Evolutionary conservation across 2,113 vertebrate species (phyloP).

Genomic region (Cisticola juncidis): DNA sequence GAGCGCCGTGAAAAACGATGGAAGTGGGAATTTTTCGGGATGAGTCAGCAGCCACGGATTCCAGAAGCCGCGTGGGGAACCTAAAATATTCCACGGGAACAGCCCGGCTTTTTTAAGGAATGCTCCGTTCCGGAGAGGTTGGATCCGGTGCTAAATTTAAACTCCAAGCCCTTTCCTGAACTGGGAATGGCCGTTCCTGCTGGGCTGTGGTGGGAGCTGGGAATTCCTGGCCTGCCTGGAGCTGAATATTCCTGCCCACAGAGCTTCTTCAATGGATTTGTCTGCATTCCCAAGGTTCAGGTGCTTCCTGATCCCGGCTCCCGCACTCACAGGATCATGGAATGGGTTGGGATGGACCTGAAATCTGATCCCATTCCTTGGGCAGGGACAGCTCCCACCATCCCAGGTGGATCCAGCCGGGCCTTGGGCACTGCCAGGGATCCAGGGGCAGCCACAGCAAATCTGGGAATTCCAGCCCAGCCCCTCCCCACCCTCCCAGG

Average conservation of each 20-base stretch:
- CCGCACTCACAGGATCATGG: neutral
- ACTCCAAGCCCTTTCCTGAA: accelerated
- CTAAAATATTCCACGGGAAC: neutral
- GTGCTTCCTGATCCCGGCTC: accelerated
- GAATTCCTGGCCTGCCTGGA: neutral
- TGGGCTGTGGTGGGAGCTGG: neutral
- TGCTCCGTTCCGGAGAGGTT: accelerated
- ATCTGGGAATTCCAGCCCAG: neutral
- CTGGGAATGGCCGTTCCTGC: neutral
- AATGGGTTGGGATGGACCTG: neutral
- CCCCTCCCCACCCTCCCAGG: too few relatives aligned
- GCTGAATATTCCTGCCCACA: neutral
- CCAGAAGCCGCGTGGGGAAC: neutral
- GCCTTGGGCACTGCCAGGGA: neutral
- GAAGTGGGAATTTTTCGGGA: neutral
- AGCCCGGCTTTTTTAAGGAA: neutral
- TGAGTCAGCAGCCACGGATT: neutral
- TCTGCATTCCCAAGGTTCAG: neutral
- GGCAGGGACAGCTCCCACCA: accelerated
- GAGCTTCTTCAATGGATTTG: accelerated
- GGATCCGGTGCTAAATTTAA: neutral
- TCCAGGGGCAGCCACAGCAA: neutral
- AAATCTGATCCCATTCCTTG: accelerated
- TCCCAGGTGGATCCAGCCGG: neutral
- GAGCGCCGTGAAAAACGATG: accelerated